phyloP scores from a whole-genome alignment of 64 coral and sea anemone species.

The Catalaphyllia jardinei region DNA sequence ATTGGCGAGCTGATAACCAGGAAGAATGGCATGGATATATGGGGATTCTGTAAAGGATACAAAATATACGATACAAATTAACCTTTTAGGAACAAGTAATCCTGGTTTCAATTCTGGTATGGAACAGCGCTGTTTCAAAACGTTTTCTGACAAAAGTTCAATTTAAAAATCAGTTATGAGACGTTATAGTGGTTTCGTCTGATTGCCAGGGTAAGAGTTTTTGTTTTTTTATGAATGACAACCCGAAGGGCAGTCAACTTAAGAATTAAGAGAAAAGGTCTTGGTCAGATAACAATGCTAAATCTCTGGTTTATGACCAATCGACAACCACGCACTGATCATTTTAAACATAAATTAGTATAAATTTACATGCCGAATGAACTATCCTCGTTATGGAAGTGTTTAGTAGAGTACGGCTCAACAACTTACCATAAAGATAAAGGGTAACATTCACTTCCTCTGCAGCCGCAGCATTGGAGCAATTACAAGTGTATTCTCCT shows the following conservation, averaged over 20 bases:
- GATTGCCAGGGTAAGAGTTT: too few species aligned
- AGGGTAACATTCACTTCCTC: slow-evolving; percentile 6
- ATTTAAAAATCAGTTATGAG: background rate
- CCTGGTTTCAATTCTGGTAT: background rate
- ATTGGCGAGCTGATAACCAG: slow-evolving; percentile 34
- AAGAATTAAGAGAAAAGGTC: too few species aligned
- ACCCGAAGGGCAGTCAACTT: too few species aligned
- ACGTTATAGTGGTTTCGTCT: background rate
- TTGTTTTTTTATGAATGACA: too few species aligned
- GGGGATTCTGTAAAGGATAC: slow-evolving; percentile 29
- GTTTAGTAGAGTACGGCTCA: background rate
- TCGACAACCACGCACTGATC: too few species aligned
- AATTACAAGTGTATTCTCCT: slow-evolving; percentile 50
- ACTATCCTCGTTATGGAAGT: background rate
- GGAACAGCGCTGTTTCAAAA: background rate
- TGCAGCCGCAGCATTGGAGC: slow-evolving; percentile 25
- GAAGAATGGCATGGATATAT: slow-evolving; percentile 45
- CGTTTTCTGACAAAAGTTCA: background rate
- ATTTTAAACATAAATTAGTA: too few species aligned
- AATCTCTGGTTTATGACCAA: too few species aligned
- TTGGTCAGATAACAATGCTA: too few species aligned
- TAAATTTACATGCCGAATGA: background rate
- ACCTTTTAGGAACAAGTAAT: background rate
- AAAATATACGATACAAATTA: background rate
- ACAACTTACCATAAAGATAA: slow-evolving; percentile 40